These are phyloP conservation scores for Onychostruthus taczanowskii DNA, from an alignment of 2,113 vertebrate genomes.

Conservation along the genomic window DNA sequence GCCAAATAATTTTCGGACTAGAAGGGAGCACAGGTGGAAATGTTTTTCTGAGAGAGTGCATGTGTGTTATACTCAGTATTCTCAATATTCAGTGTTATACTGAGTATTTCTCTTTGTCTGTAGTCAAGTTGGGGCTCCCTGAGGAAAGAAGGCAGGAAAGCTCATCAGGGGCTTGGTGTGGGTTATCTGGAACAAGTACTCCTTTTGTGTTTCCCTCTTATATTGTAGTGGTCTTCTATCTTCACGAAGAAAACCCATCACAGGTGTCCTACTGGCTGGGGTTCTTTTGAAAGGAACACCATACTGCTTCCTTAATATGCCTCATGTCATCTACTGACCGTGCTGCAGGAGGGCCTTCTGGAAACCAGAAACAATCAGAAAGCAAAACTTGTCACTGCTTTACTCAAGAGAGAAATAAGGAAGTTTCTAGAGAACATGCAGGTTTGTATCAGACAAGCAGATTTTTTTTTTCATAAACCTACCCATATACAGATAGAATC, in stretches of 20 bases:
- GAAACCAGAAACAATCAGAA: neutral
- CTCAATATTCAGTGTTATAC: neutral
- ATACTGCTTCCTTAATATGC: neutral
- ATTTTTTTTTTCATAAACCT: neutral
- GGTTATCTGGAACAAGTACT: neutral
- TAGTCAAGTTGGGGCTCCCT: neutral
- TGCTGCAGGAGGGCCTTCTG: neutral
- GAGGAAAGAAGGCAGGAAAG: neutral
- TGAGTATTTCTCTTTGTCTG: neutral
- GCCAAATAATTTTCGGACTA: neutral
- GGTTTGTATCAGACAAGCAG: neutral
- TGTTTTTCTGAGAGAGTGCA: neutral
- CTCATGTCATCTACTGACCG: fast-evolving
- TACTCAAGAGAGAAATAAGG: neutral
- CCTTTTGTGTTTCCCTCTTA: neutral
- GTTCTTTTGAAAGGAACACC: neutral
- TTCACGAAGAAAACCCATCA: neutral
- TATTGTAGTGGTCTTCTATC: neutral
- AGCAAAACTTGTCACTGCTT: neutral
- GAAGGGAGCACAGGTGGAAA: neutral
- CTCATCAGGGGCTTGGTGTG: fast-evolving
- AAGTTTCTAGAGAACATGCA: neutral
- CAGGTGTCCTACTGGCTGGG: neutral
- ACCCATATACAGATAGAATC: neutral
- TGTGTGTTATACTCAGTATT: neutral